Conservation (phyloP, 2,888 invertebrate species). For the Zootermopsis nevadensis region DNA sequence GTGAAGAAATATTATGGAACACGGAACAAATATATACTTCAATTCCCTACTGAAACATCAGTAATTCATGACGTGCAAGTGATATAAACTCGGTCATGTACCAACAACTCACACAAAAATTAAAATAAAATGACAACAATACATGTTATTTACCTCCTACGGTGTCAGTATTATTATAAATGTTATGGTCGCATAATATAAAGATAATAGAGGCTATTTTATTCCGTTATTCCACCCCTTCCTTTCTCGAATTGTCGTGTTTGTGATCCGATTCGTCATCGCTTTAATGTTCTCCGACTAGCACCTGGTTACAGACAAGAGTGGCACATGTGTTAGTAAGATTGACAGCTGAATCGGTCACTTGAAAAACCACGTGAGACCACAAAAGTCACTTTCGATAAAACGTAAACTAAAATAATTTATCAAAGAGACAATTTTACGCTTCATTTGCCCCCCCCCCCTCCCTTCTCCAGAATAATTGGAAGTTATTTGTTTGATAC, state of each 20-base stretch:
- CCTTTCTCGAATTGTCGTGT: not conserved
- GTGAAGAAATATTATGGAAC: not conserved
- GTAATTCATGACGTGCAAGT: not conserved
- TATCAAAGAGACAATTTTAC: too few species aligned
- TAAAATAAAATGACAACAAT: not conserved
- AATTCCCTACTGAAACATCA: not conserved
- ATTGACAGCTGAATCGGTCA: too few species aligned
- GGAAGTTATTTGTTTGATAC: too few species aligned
- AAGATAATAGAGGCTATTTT: not conserved
- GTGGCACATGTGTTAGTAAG: not conserved
- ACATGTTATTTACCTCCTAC: not conserved
- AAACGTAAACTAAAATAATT: too few species aligned
- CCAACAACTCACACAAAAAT: not conserved
- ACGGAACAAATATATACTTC: not conserved
- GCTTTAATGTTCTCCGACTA: not conserved
- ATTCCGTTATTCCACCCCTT: not conserved
- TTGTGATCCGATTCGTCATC: not conserved
- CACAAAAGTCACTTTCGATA: too few species aligned
- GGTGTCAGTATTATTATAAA: not conserved
- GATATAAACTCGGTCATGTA: not conserved
- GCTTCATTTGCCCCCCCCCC: too few species aligned
- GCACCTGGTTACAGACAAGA: not conserved
- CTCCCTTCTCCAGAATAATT: too few species aligned
- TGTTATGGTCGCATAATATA: not conserved
- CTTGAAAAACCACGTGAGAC: too few species aligned